phyloP scores from a whole-genome alignment of 2,797 vertebrate genomes.

The Streptopelia turtur region DNA sequence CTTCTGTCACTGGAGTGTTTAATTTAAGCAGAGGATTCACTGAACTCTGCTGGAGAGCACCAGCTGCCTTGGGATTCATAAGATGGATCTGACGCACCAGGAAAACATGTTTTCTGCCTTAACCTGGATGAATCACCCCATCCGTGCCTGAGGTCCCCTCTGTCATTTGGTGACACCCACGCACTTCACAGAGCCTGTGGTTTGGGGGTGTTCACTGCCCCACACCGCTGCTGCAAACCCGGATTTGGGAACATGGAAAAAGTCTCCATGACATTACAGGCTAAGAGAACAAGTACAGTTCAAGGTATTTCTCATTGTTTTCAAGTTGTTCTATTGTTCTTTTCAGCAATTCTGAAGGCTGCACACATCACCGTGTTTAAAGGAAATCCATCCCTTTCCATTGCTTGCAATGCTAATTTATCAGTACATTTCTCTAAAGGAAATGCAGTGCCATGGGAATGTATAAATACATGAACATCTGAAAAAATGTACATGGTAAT shows the following conservation, averaged over 20 bases:
- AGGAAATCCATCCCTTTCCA: background rate
- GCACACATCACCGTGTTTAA: background rate
- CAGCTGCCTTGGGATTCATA: background rate
- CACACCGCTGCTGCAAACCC: background rate
- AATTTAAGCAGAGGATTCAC: background rate
- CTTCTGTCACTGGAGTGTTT: background rate
- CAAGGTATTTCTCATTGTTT: background rate
- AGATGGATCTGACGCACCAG: background rate
- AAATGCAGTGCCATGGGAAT: background rate
- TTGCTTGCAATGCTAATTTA: background rate
- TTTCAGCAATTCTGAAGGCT: background rate
- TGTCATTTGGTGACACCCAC: background rate
- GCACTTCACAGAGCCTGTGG: background rate
- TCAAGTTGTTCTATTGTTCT: background rate
- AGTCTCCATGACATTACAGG: background rate
- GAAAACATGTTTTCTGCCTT: background rate
- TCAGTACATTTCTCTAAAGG: background rate
- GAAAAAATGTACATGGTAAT: background rate
- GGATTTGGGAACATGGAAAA: rapidly evolving
- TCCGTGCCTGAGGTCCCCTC: background rate
- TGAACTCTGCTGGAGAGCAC: background rate
- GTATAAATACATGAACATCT: background rate
- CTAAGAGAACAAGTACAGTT: background rate
- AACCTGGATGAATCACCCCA: background rate
- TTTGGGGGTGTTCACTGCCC: rapidly evolving